These are phyloP conservation scores for Proctacanthus coquilletti DNA, from an alignment of 1,140 invertebrate species.

Conservation along the genomic window DNA sequence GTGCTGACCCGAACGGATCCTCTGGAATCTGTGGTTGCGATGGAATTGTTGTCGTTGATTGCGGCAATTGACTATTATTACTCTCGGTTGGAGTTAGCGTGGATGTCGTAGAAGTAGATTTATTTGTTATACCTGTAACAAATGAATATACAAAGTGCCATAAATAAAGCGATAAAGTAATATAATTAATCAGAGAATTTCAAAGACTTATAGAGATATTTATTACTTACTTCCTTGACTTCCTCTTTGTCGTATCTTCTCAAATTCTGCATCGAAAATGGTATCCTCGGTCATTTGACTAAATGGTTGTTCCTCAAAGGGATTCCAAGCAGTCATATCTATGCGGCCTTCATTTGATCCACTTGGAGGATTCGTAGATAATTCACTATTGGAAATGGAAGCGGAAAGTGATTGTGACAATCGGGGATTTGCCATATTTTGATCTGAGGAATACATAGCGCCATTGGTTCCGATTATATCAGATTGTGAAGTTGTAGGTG, in stretches of 20 bases:
- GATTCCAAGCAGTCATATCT: conserved; percentile 59
- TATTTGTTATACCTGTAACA: conserved; percentile 22
- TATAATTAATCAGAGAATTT: neutral
- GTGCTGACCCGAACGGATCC: conserved; percentile 68
- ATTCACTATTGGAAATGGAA: conserved; percentile 20
- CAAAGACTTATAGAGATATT: neutral
- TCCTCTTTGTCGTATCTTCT: conserved; percentile 58
- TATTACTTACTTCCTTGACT: conserved; percentile 59
- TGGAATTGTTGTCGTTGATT: neutral
- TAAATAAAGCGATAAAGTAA: neutral
- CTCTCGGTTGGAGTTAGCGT: conserved; percentile 27
- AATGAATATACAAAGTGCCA: neutral
- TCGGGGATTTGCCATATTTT: conserved; percentile 1
- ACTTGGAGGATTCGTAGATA: no score
- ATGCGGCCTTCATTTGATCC: conserved; percentile 24
- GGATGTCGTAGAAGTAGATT: conserved; percentile 25
- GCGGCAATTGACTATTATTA: neutral
- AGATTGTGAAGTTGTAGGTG: conserved; percentile 8
- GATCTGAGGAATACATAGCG: conserved; percentile 14
- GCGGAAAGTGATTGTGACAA: conserved; percentile 6
- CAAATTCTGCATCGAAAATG: conserved; percentile 75
- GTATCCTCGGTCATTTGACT: conserved; percentile 65
- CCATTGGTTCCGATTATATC: conserved; percentile 17
- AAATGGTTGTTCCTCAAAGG: conserved; percentile 62
- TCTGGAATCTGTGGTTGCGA: conserved; percentile 31